Base-by-base conservation (phyloP, 1,140 invertebrate genomes). In the Neodiprion virginianus region DNA sequence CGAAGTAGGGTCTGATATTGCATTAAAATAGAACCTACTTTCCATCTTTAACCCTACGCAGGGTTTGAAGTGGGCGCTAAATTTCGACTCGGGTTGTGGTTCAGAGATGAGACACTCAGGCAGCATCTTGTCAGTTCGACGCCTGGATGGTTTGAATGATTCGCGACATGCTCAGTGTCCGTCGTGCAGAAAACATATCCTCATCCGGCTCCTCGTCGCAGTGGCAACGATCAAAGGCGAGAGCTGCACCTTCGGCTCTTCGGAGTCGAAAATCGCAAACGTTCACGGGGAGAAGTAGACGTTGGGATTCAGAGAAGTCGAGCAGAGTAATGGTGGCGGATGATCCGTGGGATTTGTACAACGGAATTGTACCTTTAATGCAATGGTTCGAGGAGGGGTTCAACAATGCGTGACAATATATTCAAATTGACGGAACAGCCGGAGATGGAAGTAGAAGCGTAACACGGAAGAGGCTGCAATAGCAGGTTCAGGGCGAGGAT, bases 351-450 rank as follows among this genome's bases (percentile, higher is more conserved):
- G 53, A 61, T 61, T 8, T 61, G 53, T 40, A 40, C 28, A 40
- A 40, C 28, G 28, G 28, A 40, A 40, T 61, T 61, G 53, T 61
- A 61, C 53, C 11, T 61, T 7, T 12, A 61, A 14, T 14, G 53
- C 11, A 5, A 61, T 61, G 53, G 53, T 14, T 12, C n/a, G 53
- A 14, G 53, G n/a, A 12, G 53, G 53, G 11, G 53, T 61, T 61
- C 53, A 61, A 61, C 53, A 61, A 61, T 61, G 11, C 53, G 53
- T 61, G 53, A 61, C 53, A 61, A 61, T 61, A 17, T 61, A 61
- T 61, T 61, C 53, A 61, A 17, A 61, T 61, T 61, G 53, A 61
- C 53, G 53, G 28, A 40, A 61, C n/a, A 61, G 53, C n/a, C 4
- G 11, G n/a, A 61, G 28, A 40, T 40, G 28, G 28, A 40, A 40